Base-by-base conservation (phyloP, 2,797 vertebrate species). In the Labroides dimidiatus region DNA sequence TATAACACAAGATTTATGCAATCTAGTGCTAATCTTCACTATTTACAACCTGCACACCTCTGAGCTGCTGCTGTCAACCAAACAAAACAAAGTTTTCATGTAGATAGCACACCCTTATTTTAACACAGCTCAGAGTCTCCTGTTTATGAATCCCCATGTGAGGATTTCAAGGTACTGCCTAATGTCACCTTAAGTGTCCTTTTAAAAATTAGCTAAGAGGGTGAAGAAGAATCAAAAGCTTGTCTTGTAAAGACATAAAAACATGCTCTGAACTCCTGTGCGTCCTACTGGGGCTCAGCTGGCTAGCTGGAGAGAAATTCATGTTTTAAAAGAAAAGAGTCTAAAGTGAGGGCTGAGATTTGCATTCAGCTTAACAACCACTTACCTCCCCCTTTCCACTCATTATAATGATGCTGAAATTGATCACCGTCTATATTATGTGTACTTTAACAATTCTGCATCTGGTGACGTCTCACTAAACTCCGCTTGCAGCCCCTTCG, bases 221-320 rank as follows among this genome's bases (percentile, higher is more conserved):
- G 23, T 19, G 17, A 64, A 47, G 15, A 48, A 24, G n/a, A 71
- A 65, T 67, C 44, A 19, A 66, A 71, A 64, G 72, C 60, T 50
- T 17, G 33, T 64, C 57, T 78, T 74, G 54, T 80, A 82, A 74
- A 45, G 72, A 60, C 20, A 27, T n/a, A 49, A 47, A 61, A 36
- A 51, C 17, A n/a, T 33, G 43, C 59, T 73, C 41, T 80, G 66
- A 77, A 77, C 77, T 76, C 36, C 50, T 64, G 51, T 23, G 39
- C 39, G 33, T 69, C 69, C 60, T 67, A 12, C 2, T 33, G 77
- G 69, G 53, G 17, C 56, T 76, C 48, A 47, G 41, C n/a, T 60
- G 58, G 47, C 10, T 48, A 10, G 60, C 69, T 75, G 6, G 62
- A 64, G 27, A 49, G 23, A 33, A 50, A 50, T 63, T 72, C 49